Conservation (phyloP, 2,797 vertebrate species). For the Sitta carolinensis region DNA sequence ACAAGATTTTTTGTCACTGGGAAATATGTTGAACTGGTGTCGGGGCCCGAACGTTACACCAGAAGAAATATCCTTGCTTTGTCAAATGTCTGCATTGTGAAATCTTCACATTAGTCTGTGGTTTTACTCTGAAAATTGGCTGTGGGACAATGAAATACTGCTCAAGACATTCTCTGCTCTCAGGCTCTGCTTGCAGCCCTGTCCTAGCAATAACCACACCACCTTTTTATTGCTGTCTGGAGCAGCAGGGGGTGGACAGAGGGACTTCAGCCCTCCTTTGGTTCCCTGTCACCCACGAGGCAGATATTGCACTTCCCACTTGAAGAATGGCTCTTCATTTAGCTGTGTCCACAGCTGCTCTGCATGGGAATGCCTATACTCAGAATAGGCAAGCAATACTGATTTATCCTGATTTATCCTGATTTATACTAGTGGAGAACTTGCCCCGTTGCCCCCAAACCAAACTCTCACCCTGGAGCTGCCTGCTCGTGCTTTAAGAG, state of each 20-base stretch:
- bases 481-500: background rate
- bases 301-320: background rate
- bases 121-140: slow-evolving; percentile 40
- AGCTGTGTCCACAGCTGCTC: background rate
- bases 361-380: background rate
- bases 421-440: background rate
- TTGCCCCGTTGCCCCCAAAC: background rate
- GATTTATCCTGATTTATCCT: background rate
- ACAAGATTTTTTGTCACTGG: slow-evolving; percentile 26
- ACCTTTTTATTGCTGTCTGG: background rate
- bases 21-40: slow-evolving; percentile 25
- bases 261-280: background rate
- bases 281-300: background rate
- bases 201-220: background rate
- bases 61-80: slow-evolving; percentile 44
- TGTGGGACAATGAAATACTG: background rate
- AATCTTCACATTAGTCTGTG: slow-evolving; percentile 50
- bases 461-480: background rate
- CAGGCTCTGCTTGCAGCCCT: background rate
- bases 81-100: slow-evolving; percentile 48
- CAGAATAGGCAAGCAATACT: background rate
- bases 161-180: background rate
- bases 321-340: background rate
- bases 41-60: background rate
- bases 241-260: background rate